Conservation (phyloP, 2,888 invertebrate genomes). For the Magallana nippona region DNA sequence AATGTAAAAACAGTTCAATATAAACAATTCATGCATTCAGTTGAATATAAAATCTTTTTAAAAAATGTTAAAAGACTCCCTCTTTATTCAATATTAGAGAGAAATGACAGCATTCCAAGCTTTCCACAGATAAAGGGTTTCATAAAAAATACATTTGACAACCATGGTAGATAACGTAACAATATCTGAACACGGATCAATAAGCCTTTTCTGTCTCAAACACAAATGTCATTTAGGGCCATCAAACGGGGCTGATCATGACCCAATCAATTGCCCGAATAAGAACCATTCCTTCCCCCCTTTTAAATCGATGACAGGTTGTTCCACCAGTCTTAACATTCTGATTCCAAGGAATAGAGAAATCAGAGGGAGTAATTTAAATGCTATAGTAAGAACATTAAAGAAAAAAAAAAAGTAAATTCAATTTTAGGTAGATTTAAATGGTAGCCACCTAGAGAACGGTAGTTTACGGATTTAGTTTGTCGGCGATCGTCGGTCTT, state of each 20-base stretch:
- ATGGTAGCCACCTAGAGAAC: background rate
- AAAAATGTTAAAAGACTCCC: no score
- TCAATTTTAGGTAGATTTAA: slow-evolving; percentile 17
- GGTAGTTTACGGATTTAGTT: slow-evolving; percentile 7
- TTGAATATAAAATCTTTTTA: no score
- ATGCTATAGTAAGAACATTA: slow-evolving; percentile 1
- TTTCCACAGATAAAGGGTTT: background rate
- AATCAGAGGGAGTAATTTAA: slow-evolving; percentile 29
- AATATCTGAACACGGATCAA: slow-evolving; percentile 9
- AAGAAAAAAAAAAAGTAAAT: slow-evolving; percentile 15
- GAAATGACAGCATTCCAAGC: background rate
- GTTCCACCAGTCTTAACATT: background rate
- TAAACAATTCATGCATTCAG: no score
- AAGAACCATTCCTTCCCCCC: background rate
- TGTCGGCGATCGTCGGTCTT: background rate
- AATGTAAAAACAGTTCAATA: no score
- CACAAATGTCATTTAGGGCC: slow-evolving; percentile 15
- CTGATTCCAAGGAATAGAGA: background rate
- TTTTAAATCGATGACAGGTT: slow-evolving; percentile 5
- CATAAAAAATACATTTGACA: slow-evolving; percentile 7
- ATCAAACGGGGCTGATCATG: slow-evolving; percentile 13
- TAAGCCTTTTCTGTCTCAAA: background rate
- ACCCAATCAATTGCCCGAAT: slow-evolving; percentile 13
- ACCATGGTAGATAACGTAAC: slow-evolving; percentile 4
- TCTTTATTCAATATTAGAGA: no score